A percentile compares a stretch with the other conserved stretches of the same genome.
These are phyloP conservation scores for Acrocephalus arundinaceus DNA, from an alignment of 2,113 vertebrate species.

Conservation along the genomic window DNA sequence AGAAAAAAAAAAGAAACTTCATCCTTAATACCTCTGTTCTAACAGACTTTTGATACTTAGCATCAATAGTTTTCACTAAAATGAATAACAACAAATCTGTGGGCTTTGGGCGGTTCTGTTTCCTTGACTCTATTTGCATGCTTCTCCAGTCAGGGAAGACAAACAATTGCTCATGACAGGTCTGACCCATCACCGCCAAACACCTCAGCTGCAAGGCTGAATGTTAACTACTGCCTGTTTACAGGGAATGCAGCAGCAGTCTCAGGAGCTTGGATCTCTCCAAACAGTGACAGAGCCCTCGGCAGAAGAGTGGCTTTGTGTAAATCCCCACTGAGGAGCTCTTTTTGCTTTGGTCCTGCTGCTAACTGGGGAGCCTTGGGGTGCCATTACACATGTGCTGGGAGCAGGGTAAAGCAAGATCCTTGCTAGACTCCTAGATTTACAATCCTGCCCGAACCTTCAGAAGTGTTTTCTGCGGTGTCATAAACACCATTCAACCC, in stretches of 20 bases:
- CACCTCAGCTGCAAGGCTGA: background rate
- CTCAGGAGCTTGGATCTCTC: background rate
- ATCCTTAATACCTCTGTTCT: background rate
- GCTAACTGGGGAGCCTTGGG: background rate
- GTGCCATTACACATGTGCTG: background rate
- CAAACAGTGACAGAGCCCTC: fast-evolving
- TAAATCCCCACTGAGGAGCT: background rate
- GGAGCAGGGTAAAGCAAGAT: background rate
- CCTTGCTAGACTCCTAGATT: background rate
- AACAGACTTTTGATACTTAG: background rate
- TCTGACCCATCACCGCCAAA: background rate
- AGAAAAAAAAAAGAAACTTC: background rate
- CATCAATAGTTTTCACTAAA: background rate
- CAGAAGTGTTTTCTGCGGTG: background rate
- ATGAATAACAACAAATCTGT: background rate
- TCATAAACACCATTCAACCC: background rate
- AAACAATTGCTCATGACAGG: background rate
- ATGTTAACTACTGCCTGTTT: background rate
- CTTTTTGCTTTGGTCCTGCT: background rate
- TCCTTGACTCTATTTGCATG: background rate
- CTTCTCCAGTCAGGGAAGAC: background rate
- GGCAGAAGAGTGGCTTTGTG: background rate
- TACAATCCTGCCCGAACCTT: background rate
- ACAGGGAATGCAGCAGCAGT: background rate
- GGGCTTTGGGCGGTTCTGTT: background rate